These are phyloP conservation scores for Ifrita kowaldi DNA, from an alignment of 2,113 vertebrate genomes.

Conservation along the genomic window DNA sequence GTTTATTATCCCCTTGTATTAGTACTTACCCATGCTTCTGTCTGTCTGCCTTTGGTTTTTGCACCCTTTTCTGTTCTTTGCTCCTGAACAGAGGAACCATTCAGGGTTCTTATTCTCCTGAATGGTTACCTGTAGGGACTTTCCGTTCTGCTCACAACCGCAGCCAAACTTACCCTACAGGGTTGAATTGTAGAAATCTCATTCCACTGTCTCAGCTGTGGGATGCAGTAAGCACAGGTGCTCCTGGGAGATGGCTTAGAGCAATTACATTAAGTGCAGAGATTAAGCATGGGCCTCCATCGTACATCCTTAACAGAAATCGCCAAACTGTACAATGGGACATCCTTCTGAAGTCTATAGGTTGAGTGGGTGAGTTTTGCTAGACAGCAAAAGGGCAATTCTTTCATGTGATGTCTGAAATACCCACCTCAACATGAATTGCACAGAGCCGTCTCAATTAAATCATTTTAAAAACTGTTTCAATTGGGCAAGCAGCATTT, in stretches of 20 bases:
- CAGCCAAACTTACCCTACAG: not conserved
- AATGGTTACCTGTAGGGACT: not conserved
- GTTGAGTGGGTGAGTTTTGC: not conserved
- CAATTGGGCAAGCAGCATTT: not conserved
- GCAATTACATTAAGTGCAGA: not conserved
- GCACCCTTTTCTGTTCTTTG: not conserved
- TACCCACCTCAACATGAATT: not conserved
- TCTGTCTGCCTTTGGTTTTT: not conserved
- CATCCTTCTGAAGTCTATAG: not conserved
- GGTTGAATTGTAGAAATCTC: not conserved
- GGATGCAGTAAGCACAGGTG: not conserved
- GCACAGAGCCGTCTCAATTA: not conserved
- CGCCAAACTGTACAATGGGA: not conserved
- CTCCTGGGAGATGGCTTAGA: not conserved
- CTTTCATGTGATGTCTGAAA: not conserved
- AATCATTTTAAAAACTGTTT: not conserved
- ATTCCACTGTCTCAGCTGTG: not conserved
- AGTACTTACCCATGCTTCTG: not conserved
- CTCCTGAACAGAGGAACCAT: not conserved
- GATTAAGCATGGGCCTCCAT: not conserved
- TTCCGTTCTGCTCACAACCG: not conserved
- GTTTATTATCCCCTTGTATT: not conserved
- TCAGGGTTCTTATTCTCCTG: not conserved
- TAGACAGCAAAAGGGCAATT: not conserved
- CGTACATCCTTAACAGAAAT: not conserved